Evolutionary conservation across 2,888 invertebrate species (phyloP).

Genomic region (Idaea dimidiata): DNA sequence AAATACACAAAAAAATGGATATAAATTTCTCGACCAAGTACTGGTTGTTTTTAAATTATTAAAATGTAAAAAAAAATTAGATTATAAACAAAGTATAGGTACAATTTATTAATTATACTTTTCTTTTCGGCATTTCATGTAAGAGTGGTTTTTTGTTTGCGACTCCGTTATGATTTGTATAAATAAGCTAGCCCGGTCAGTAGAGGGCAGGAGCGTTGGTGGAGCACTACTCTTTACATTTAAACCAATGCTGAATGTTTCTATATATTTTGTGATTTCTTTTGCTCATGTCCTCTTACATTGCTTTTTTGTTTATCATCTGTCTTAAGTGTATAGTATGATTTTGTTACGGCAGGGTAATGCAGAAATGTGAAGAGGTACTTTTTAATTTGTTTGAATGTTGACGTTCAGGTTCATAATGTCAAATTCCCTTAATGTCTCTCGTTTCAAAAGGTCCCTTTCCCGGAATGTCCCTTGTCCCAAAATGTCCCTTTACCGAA

Average conservation of each 20-base stretch:
- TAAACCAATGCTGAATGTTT: conserved; percentile 54
- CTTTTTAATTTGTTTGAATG: conserved; percentile 75
- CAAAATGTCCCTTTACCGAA: too few species aligned
- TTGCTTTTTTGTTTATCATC: conserved; percentile 76
- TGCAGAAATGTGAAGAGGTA: conserved; percentile 78
- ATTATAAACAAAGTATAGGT: conserved; percentile 80
- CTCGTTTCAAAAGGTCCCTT: too few species aligned
- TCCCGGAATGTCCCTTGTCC: too few species aligned
- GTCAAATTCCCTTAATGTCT: too few species aligned
- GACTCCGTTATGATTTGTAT: conserved; percentile 53
- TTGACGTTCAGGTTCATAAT: too few species aligned
- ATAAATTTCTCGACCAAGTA: conserved; percentile 80
- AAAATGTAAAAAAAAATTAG: conserved; percentile 81
- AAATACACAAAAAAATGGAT: conserved; percentile 81
- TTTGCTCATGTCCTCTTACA: conserved; percentile 78
- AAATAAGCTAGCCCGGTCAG: conserved; percentile 36
- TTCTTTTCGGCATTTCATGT: conserved; percentile 77
- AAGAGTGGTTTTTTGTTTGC: conserved; percentile 69
- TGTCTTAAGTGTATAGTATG: conserved; percentile 74
- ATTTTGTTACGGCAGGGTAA: conserved; percentile 80
- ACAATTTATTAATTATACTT: conserved; percentile 81
- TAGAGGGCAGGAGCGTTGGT: conserved; percentile 31
- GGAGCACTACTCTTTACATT: conserved; percentile 46
- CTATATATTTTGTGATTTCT: conserved; percentile 70
- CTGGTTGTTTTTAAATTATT: conserved; percentile 82